Evolutionary conservation across 2,888 invertebrate genomes (phyloP), one percentile per base, ranked within the genome.

Genomic region (Polydrusus pterygomalis): DNA sequence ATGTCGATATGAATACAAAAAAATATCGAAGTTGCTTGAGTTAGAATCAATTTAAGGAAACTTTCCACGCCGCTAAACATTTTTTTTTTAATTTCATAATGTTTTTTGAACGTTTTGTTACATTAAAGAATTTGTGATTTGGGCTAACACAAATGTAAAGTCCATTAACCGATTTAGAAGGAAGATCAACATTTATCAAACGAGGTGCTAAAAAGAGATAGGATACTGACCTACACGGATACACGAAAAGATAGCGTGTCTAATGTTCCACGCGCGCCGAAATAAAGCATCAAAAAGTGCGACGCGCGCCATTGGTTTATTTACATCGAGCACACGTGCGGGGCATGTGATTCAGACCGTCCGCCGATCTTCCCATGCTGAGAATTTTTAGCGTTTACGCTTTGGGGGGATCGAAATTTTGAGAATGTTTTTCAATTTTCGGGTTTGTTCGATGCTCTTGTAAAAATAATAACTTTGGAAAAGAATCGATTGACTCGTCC

Each of bases 271-370:
- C 69, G 63, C 56, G 69, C 73, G 45, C 56, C 67, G 51, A 70
- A 72, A 69, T 64, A 70, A 58, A 64, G 76, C 71, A 65, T 75
- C 76, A 70, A 67, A 67, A 75, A 71, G 79, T 77, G 78, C 77
- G 74, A 75, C 79, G 77, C 79, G 78, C 74, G 79, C 77, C 70
- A 58, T 77, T 75, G 77, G 76, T 77, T 79, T 80, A 80, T 81
- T 81, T 81, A 79, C 79, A 77, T 75, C 78, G 69, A 64, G 69
- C 70, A 75, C 82, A 82, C 82, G 82, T 82, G 82, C 78, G 78
- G 67, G 68, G 73, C 80, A 80, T 79, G 79, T 79, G 78, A 73
- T 72, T 70, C 49, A 8, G 62, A 43, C 51, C 40, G 71, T 43
- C 62, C 38, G 38, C 20, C 25, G 30, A 40, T 40, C 45, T 68